These are phyloP conservation scores for Horisme vitalbata DNA, from an alignment of 2,888 invertebrate genomes.

Conservation along the genomic window DNA sequence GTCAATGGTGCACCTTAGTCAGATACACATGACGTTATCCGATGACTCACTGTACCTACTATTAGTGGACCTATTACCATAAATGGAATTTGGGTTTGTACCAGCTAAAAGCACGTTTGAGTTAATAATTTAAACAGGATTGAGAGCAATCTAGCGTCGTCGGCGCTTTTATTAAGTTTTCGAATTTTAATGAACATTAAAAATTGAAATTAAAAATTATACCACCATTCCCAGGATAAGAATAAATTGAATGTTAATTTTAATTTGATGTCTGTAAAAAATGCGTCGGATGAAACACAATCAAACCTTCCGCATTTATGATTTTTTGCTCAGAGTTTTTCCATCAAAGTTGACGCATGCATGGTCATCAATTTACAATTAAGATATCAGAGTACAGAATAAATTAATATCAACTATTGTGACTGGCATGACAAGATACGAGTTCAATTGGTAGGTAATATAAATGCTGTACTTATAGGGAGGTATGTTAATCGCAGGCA, in stretches of 20 bases:
- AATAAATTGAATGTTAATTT: constrained; percentile 31
- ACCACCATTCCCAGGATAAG: constrained; percentile 27
- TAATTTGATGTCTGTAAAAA: constrained; percentile 33
- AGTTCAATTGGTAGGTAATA: constrained; percentile 53
- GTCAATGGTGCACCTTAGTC: constrained; percentile 18
- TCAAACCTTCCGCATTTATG: constrained; percentile 45
- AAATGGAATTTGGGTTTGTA: constrained; percentile 36
- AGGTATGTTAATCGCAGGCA: constrained; percentile 26
- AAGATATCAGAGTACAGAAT: constrained; percentile 59
- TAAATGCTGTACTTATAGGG: constrained; percentile 29
- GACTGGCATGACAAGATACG: constrained; percentile 61
- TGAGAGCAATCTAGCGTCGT: not conserved
- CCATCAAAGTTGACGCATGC: constrained; percentile 39
- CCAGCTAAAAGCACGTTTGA: constrained; percentile 25
- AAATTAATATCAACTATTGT: constrained; percentile 48
- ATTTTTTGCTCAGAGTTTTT: constrained; percentile 44
- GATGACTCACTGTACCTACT: constrained; percentile 34
- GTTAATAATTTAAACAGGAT: not conserved
- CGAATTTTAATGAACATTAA: not conserved
- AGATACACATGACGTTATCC: constrained; percentile 32
- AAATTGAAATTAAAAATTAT: not conserved
- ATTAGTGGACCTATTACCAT: constrained; percentile 31
- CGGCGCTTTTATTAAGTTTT: not conserved
- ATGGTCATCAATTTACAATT: constrained; percentile 60
- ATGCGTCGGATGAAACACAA: constrained; percentile 40